phyloP scores from a whole-genome alignment of 2,797 vertebrate species.

The Denticeps clupeoides region DNA sequence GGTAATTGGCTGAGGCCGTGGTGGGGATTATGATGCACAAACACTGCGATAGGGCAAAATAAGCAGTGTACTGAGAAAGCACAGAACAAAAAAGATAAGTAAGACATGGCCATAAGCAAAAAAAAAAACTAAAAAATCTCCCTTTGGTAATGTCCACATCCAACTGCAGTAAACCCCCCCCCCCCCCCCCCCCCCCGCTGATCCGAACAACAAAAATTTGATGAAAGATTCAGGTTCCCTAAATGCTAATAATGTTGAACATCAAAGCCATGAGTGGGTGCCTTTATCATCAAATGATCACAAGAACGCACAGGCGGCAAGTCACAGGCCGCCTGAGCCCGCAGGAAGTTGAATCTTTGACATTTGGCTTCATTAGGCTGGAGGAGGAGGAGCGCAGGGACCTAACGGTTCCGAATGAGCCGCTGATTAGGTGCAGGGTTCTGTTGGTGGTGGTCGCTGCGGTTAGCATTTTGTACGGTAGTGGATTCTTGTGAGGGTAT shows the following conservation, averaged over 20 bases:
- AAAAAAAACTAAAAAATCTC: conserved; percentile 19
- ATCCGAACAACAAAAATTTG: conserved; percentile 38
- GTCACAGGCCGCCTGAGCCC: conserved; percentile 16
- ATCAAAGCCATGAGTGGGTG: conserved; percentile 42
- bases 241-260: conserved; percentile 56
- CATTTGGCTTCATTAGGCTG: conserved; percentile 21
- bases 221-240: conserved; percentile 47
- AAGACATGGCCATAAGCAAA: no score
- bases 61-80: background rate
- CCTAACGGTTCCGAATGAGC: background rate
- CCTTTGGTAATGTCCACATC: conserved; percentile 30
- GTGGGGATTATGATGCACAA: conserved; percentile 26
- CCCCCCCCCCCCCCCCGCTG: conserved; percentile 35
- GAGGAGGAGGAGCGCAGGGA: background rate
- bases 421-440: no score
- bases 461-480: no score
- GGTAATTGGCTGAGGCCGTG: conserved; percentile 36
- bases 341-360: conserved; percentile 22
- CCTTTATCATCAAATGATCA: conserved; percentile 48
- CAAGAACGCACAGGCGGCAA: conserved; percentile 24
- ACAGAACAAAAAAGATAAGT: background rate
- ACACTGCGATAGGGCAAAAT: background rate
- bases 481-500: no score
- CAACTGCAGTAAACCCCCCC: no score
- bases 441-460: no score